Conservation (phyloP, 2,797 vertebrate species). For the Sphenodon punctatus region DNA sequence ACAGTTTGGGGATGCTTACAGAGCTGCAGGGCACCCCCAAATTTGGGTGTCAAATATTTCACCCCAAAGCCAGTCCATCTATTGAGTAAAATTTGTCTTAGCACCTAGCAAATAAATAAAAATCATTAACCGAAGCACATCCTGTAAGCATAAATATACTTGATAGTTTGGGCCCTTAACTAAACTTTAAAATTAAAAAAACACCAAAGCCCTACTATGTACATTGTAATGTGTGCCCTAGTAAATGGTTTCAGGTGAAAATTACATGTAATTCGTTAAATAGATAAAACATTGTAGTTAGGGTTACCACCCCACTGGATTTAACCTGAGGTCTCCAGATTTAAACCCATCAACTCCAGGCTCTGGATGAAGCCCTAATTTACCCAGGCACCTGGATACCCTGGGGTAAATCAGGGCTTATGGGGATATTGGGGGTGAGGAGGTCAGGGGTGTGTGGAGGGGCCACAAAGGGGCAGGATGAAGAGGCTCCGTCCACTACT, state of each 20-base stretch:
- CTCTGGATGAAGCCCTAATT: too few species aligned
- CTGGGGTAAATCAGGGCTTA: too few species aligned
- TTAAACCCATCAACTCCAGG: too few species aligned
- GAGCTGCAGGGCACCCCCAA: background rate
- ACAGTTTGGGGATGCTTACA: background rate
- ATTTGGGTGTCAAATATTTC: background rate
- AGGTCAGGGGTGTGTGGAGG: too few species aligned
- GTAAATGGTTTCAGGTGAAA: background rate
- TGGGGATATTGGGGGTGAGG: too few species aligned
- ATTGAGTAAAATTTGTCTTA: background rate
- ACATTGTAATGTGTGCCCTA: background rate
- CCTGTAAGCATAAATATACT: background rate
- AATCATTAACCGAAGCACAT: background rate
- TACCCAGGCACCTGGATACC: too few species aligned
- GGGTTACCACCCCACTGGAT: too few species aligned
- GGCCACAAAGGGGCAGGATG: too few species aligned
- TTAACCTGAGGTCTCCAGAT: too few species aligned
- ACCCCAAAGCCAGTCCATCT: background rate
- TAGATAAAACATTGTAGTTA: background rate
- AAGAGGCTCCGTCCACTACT: too few species aligned
- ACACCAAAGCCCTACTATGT: too few species aligned
- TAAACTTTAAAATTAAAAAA: too few species aligned
- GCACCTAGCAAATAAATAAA: accelerated
- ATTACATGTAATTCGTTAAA: background rate
- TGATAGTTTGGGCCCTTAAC: background rate